Conservation (phyloP, 2,797 vertebrate genomes). For the Remorina albescens region DNA sequence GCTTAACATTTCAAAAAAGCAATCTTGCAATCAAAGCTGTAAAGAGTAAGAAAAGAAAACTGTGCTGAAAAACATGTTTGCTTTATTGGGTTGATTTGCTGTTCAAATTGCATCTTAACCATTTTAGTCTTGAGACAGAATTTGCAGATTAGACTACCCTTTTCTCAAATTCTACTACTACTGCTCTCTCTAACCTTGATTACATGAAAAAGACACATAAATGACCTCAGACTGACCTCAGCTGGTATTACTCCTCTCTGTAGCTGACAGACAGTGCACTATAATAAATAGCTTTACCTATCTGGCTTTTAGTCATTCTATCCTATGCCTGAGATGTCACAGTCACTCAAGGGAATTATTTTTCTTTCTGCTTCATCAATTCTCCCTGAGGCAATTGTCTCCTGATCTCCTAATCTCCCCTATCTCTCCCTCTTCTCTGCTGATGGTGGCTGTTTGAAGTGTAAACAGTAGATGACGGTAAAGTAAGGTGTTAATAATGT, state of each 20-base stretch:
- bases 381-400: neutral
- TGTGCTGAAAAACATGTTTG: neutral
- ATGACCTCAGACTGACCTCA: slow-evolving; percentile 50
- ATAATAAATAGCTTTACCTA: slow-evolving; percentile 59
- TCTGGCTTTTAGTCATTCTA: slow-evolving; percentile 30
- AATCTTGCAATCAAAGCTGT: neutral
- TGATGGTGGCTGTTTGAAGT: slow-evolving; percentile 32
- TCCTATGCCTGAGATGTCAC: slow-evolving; percentile 49
- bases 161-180: no score
- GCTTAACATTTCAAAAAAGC: neutral
- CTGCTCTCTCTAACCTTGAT: slow-evolving; percentile 42
- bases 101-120: slow-evolving; percentile 1
- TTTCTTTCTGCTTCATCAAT: slow-evolving; percentile 49
- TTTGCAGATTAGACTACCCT: slow-evolving; percentile 1
- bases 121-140: neutral
- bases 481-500: slow-evolving; percentile 2
- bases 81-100: neutral
- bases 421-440: slow-evolving; percentile 4
- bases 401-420: slow-evolving; percentile 1
- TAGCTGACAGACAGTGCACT: slow-evolving; percentile 40
- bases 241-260: slow-evolving; percentile 28
- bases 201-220: slow-evolving; percentile 35
- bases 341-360: slow-evolving; percentile 51
- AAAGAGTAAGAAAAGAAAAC: neutral
- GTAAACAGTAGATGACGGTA: slow-evolving; percentile 39